Conservation (phyloP, 1,140 invertebrate species). For the Microvelia longipes region DNA sequence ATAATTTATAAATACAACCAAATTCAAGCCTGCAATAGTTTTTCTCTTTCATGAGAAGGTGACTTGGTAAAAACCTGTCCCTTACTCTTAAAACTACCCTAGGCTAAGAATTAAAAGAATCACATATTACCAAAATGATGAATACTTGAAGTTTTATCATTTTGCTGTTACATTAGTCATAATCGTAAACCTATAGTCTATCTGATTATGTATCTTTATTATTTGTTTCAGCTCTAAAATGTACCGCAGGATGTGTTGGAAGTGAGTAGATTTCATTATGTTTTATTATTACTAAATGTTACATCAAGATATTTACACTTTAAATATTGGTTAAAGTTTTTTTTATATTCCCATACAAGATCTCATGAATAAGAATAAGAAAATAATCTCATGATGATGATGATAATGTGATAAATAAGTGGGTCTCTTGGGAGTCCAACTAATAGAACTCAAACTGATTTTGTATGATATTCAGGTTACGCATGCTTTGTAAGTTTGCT, state of each 20-base stretch:
- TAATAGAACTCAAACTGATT: neutral
- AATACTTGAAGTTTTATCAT: neutral
- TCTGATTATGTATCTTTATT: neutral
- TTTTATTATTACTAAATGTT: neutral
- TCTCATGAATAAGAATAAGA: neutral
- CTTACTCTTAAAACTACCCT: too few relatives aligned
- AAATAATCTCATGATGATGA: neutral
- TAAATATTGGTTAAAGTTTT: neutral
- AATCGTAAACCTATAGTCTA: neutral
- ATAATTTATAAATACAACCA: too few relatives aligned
- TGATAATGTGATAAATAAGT: neutral
- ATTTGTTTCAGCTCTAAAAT: conserved; percentile 1
- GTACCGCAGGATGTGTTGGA: neutral
- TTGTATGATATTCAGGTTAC: neutral
- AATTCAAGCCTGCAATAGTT: too few relatives aligned
- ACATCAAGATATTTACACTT: neutral
- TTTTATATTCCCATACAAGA: neutral
- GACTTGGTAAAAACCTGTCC: neutral
- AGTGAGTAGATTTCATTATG: neutral
- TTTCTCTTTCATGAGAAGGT: neutral
- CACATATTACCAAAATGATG: neutral
- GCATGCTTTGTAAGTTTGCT: neutral
- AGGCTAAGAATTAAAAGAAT: neutral
- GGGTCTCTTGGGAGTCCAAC: neutral
- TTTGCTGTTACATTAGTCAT: neutral